These are phyloP conservation scores for Eledona agricola DNA, from an alignment of 2,888 invertebrate species.

Conservation along the genomic window DNA sequence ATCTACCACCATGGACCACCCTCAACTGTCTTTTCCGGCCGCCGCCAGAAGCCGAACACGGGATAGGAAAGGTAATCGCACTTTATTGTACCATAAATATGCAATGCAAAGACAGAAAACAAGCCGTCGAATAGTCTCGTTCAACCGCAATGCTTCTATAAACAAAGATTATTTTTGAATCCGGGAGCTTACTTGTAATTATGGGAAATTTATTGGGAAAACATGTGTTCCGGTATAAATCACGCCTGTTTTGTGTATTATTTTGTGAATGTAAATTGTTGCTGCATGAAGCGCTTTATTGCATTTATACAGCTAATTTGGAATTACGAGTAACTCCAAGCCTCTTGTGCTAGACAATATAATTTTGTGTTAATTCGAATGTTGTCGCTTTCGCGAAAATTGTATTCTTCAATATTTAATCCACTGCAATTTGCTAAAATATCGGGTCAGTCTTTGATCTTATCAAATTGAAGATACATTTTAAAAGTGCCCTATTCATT, in stretches of 20 bases:
- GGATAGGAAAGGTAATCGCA: conserved; percentile 71
- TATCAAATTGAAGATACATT: too few relatives aligned
- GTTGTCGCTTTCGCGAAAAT: too few relatives aligned
- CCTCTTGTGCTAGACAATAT: too few relatives aligned
- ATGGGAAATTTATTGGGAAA: conserved; percentile 27
- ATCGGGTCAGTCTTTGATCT: too few relatives aligned
- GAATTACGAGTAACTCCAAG: too few relatives aligned
- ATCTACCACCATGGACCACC: conserved; percentile 69
- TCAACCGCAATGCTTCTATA: conserved; percentile 39
- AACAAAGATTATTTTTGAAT: conserved; percentile 55
- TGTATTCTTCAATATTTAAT: too few relatives aligned
- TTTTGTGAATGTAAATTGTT: conserved; percentile 17
- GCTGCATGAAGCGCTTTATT: too few relatives aligned
- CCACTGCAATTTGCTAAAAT: too few relatives aligned
- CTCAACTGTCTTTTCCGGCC: conserved; percentile 76
- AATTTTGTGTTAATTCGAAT: too few relatives aligned
- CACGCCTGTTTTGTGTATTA: conserved; percentile 16
- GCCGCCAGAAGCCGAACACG: conserved; percentile 67
- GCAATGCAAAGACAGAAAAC: conserved; percentile 20
- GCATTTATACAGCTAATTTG: too few relatives aligned
- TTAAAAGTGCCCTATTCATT: too few relatives aligned
- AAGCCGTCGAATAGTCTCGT: conserved; percentile 26
- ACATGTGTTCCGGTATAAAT: conserved; percentile 29
- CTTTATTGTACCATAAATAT: conserved; percentile 8
- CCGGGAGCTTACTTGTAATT: conserved; percentile 39